Percentiles rank a stretch among this genome's conserved stretches.
phyloP scores from a whole-genome alignment of 2,888 invertebrate species.

The Leptura quadrifasciata region DNA sequence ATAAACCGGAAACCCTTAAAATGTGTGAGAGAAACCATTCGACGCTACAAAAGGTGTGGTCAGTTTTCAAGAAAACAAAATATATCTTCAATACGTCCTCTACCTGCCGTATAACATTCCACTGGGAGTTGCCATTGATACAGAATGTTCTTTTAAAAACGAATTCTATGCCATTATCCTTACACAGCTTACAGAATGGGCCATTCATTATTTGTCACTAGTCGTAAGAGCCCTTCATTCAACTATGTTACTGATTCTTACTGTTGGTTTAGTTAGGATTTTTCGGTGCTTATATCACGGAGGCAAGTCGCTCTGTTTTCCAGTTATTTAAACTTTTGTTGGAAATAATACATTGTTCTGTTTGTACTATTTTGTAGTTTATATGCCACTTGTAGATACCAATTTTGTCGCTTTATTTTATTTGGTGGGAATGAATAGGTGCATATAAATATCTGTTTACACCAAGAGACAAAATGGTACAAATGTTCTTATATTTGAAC shows the following conservation, averaged over 20 bases:
- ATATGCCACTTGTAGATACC: slow-evolving; percentile 30
- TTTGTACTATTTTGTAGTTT: slow-evolving; percentile 14
- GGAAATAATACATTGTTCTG: slow-evolving; percentile 21
- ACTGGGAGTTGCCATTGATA: slow-evolving; percentile 71
- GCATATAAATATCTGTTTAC: not conserved
- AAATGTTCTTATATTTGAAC: not conserved
- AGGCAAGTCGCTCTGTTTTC: slow-evolving; percentile 41
- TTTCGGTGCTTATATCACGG: slow-evolving; percentile 60
- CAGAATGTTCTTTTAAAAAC: slow-evolving; percentile 70
- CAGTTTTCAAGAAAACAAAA: slow-evolving; percentile 74
- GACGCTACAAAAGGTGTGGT: slow-evolving; percentile 73
- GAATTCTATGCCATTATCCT: slow-evolving; percentile 59
- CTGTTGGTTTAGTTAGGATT: slow-evolving; percentile 58
- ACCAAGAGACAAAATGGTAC: not conserved
- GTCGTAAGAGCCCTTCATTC: slow-evolving; percentile 40
- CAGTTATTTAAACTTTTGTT: slow-evolving; percentile 42
- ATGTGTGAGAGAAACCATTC: slow-evolving; percentile 72
- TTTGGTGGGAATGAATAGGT: not conserved
- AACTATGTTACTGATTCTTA: slow-evolving; percentile 54
- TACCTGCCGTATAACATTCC: slow-evolving; percentile 71
- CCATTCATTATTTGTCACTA: slow-evolving; percentile 67
- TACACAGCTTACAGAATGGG: slow-evolving; percentile 60
- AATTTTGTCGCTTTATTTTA: slow-evolving; percentile 15
- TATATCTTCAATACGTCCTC: slow-evolving; percentile 57
- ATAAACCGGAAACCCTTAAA: slow-evolving; percentile 74